Percentiles rank a stretch among this genome's conserved stretches.
Conservation (phyloP, 1,140 invertebrate genomes). For the Wasmannia auropunctata region DNA sequence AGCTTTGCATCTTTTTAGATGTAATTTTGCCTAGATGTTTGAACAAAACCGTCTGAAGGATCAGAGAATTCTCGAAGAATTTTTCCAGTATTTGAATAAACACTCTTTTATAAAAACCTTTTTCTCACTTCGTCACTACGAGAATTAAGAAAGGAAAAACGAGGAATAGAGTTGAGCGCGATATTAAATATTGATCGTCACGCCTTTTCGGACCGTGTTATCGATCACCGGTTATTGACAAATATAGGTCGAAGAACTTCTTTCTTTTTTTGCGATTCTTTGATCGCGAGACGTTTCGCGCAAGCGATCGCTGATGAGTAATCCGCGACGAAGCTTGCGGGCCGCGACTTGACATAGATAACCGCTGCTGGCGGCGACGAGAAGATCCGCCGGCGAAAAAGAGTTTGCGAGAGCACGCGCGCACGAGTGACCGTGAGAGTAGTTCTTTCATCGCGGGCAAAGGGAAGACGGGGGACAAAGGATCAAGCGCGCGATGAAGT, state of each 20-base stretch:
- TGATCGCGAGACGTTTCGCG: not conserved
- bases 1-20: not conserved
- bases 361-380: not conserved
- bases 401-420: not conserved
- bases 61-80: not conserved
- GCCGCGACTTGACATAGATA: conserved; percentile 13
- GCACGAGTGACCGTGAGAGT: conserved; percentile 4
- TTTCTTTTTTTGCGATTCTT: not conserved
- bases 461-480: not conserved
- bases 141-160: not conserved
- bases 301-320: not conserved
- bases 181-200: conserved; percentile 1
- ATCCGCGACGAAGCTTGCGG: not conserved
- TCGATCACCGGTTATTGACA: not conserved
- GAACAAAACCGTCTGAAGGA: not conserved
- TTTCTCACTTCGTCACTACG: not conserved
- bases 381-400: not conserved
- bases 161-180: not conserved
- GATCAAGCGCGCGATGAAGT: not conserved
- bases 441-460: conserved; percentile 17
- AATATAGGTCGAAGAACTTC: not conserved
- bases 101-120: not conserved
- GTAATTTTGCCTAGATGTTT: not conserved
- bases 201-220: not conserved
- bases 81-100: not conserved